Evolutionary conservation across 2,888 invertebrate species (phyloP).

Genomic region (Listrodromus nycthemerus): DNA sequence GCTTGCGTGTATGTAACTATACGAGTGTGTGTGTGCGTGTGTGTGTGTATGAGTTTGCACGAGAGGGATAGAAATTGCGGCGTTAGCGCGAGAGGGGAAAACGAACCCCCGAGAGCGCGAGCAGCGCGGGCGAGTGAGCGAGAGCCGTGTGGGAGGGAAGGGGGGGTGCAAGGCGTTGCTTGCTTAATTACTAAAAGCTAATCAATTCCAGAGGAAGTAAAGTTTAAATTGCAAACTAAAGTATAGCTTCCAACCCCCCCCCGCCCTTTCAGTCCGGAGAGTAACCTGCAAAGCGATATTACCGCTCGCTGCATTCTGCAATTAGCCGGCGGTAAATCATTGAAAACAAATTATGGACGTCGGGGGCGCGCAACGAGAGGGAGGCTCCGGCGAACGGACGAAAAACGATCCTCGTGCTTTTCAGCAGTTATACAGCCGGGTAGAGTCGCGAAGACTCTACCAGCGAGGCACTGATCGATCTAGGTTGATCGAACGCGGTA

Average conservation of each 20-base stretch:
- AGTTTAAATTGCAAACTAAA: constrained; percentile 85
- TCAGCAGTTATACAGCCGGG: constrained; percentile 7
- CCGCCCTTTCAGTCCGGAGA: constrained; percentile 39
- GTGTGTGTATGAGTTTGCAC: constrained; percentile 30
- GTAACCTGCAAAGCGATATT: constrained; percentile 72
- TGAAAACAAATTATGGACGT: constrained; percentile 83
- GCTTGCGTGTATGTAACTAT: constrained; percentile 37
- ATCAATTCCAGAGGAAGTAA: constrained; percentile 85
- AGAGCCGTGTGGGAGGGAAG: constrained; percentile 48
- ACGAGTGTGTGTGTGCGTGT: constrained; percentile 25
- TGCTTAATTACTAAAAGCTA: constrained; percentile 85
- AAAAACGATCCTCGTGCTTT: background rate
- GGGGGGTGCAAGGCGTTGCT: constrained; percentile 82
- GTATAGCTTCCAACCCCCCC: constrained; percentile 79
- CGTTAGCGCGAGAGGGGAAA: constrained; percentile 61
- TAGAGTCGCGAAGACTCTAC: background rate
- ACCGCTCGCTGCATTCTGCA: constrained; percentile 83
- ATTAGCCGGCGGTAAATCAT: constrained; percentile 84
- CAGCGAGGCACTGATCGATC: background rate
- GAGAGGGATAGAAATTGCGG: constrained; percentile 47
- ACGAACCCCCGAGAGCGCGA: constrained; percentile 46
- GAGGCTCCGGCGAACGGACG: constrained; percentile 48
- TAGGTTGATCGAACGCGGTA: background rate
- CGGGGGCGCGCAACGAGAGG: constrained; percentile 58
- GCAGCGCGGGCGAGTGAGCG: constrained; percentile 60